Percentiles rank a stretch among this genome's conserved stretches.
Conservation (phyloP, 2,888 invertebrate genomes). For the Pelosia muscerda region DNA sequence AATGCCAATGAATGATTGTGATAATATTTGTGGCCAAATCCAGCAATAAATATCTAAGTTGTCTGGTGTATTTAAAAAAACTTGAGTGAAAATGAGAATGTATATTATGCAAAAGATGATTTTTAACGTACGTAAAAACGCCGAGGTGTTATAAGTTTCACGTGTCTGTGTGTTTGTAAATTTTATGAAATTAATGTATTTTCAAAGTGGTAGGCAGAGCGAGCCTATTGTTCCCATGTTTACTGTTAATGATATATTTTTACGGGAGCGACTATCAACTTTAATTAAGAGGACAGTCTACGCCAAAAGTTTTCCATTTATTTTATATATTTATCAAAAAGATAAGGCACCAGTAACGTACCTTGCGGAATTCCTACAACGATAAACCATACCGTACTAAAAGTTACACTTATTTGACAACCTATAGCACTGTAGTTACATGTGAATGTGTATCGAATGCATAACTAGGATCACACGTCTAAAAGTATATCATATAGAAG, state of each 20-base stretch:
- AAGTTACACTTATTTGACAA: neutral
- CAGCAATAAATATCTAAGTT: neutral
- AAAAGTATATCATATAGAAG: too few relatives aligned
- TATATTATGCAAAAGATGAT: neutral
- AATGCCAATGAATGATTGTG: neutral
- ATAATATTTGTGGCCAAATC: neutral
- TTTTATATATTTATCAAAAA: neutral
- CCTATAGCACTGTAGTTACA: neutral
- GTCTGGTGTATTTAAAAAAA: neutral
- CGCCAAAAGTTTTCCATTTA: too few relatives aligned
- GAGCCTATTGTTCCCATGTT: too few relatives aligned
- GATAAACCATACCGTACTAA: neutral
- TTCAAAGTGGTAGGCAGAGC: too few relatives aligned
- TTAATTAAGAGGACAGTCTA: too few relatives aligned
- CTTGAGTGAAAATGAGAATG: neutral
- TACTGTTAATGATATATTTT: too few relatives aligned
- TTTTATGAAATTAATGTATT: too few relatives aligned
- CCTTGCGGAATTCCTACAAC: neutral
- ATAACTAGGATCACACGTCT: neutral
- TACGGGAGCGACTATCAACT: too few relatives aligned
- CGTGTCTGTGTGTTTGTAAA: too few relatives aligned
- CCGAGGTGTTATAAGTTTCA: too few relatives aligned
- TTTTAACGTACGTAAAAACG: too few relatives aligned
- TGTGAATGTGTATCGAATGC: neutral
- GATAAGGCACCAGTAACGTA: neutral